Conservation (phyloP, 2,888 invertebrate genomes). For the Agriopis leucophaearia region DNA sequence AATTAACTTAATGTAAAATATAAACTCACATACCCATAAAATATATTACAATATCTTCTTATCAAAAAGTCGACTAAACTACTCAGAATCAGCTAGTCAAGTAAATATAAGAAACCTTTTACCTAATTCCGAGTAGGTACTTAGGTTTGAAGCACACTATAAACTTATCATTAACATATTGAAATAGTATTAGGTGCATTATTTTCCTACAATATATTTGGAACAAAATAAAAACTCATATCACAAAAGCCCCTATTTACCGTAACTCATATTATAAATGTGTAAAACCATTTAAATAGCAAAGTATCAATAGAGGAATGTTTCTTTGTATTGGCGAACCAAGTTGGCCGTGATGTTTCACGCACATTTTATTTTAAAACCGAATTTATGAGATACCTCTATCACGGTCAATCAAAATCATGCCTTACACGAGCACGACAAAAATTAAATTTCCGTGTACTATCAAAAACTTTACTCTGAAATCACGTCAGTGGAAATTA, state of each 20-base stretch:
- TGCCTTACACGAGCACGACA: slow-evolving; percentile 32
- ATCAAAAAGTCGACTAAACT: no score
- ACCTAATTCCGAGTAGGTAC: not conserved
- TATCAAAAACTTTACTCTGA: not conserved
- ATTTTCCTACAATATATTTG: slow-evolving; percentile 81
- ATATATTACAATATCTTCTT: no score
- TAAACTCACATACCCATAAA: no score
- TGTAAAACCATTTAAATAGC: slow-evolving; percentile 86
- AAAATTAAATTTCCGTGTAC: slow-evolving; percentile 38
- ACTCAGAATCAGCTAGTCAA: no score
- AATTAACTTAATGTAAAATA: not conserved
- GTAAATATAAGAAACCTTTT: no score
- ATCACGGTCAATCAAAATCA: slow-evolving; percentile 41
- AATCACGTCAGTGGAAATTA: slow-evolving; percentile 31
- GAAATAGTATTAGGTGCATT: slow-evolving; percentile 82
- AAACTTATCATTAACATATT: slow-evolving; percentile 68
- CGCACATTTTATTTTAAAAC: slow-evolving; percentile 80
- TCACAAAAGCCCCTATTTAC: slow-evolving; percentile 80
- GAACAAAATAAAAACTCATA: slow-evolving; percentile 74
- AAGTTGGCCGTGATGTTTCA: slow-evolving; percentile 84
- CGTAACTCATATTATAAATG: slow-evolving; percentile 84
- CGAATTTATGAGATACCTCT: slow-evolving; percentile 57
- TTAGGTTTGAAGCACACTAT: slow-evolving; percentile 30
- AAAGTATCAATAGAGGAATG: slow-evolving; percentile 83
- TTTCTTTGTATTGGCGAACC: slow-evolving; percentile 85